Evolutionary conservation across 2,113 vertebrate genomes (phyloP).

Genomic region (Empidonax traillii): DNA sequence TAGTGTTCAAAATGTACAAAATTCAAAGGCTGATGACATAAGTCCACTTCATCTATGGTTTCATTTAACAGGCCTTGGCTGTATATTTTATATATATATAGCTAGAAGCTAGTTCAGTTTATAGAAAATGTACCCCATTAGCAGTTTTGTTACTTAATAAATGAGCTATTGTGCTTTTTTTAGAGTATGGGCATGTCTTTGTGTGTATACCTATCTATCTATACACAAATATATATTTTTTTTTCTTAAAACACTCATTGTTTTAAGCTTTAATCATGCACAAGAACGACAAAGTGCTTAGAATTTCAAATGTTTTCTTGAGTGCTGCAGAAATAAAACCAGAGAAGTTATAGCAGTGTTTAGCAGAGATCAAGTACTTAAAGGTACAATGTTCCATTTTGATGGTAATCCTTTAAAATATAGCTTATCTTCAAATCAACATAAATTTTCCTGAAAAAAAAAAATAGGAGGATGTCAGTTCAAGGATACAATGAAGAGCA

Average conservation of each 20-base stretch:
- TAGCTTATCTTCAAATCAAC: not conserved
- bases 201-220: not conserved
- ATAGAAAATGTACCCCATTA: slow-evolving; percentile 4
- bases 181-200: not conserved
- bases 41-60: slow-evolving; percentile 40
- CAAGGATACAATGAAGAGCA: not conserved
- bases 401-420: not conserved
- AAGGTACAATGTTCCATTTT: not conserved
- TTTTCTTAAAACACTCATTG: slow-evolving; percentile 20
- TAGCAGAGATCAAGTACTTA: not conserved
- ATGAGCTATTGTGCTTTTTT: slow-evolving; percentile 18
- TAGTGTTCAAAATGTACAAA: slow-evolving; percentile 50
- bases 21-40: slow-evolving; percentile 47
- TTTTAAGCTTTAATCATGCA: slow-evolving; percentile 20
- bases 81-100: not conserved
- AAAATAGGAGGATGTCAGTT: not conserved
- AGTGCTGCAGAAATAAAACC: slow-evolving; percentile 36
- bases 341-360: not conserved
- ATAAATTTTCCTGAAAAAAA: not conserved
- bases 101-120: not conserved
- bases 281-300: not conserved
- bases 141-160: not conserved
- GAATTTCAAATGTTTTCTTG: slow-evolving; percentile 14
- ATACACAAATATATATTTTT: not conserved
- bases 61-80: slow-evolving; percentile 23